phyloP scores from a whole-genome alignment of 2,797 vertebrate species.

The Decapterus maruadsi region DNA sequence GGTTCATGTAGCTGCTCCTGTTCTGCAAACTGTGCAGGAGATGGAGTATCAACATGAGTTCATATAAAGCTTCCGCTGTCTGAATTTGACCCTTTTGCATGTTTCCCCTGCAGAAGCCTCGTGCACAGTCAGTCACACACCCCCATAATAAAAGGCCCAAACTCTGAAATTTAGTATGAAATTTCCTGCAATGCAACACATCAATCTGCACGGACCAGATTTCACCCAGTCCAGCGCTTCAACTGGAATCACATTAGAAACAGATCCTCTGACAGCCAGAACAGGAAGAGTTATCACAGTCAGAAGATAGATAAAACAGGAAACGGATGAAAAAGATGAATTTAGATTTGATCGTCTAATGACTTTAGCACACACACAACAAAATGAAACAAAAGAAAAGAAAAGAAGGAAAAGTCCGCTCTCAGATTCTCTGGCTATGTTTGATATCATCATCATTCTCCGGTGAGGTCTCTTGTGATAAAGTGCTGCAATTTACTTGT shows the following conservation, averaged over 20 bases:
- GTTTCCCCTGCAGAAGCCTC: neutral
- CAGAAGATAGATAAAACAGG: neutral
- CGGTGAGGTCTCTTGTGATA: constrained; percentile 38
- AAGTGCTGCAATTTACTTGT: constrained; percentile 29
- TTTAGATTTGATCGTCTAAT: neutral
- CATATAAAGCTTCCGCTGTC: neutral
- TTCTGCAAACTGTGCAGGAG: neutral
- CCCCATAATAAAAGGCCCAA: no score
- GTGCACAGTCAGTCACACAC: no score
- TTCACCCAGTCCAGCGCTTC: neutral
- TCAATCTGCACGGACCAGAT: neutral
- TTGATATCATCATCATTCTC: constrained; percentile 20
- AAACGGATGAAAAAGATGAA: neutral
- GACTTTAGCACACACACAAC: no score
- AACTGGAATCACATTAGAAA: neutral
- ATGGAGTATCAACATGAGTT: neutral
- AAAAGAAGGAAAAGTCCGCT: neutral
- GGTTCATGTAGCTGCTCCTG: neutral
- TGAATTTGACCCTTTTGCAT: neutral
- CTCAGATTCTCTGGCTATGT: neutral
- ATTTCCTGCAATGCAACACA: neutral
- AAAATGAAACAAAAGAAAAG: no score
- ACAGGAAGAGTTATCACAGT: neutral
- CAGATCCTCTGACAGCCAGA: neutral
- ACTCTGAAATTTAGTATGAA: neutral